Base-by-base conservation (phyloP, 2,113 vertebrate genomes). In the Equus quagga region DNA sequence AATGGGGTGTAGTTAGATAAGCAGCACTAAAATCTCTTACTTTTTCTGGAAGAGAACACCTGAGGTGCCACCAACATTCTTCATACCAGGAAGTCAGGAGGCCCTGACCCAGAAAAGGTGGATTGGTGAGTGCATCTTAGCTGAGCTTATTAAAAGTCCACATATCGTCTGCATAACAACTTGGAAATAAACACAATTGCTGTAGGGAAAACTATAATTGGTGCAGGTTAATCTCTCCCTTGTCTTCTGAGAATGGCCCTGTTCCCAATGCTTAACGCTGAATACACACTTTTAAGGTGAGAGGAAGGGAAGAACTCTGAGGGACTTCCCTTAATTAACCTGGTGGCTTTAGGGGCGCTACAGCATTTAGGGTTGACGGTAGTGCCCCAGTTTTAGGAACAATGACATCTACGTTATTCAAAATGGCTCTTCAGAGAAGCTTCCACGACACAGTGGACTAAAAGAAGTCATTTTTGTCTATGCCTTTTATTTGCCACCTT, bases 1-100 rank as follows among this genome's bases (percentile, higher is more conserved):
- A 96, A 94, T 72, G 31, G 41, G 49, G 3, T 46, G 51, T 17
- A 85, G 28, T 33, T 72, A 95, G 54, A 70, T 72, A 83, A n/a
- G 75, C 31, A 64, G 44, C 58, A 91, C 14, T 93, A 89, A 85
- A 95, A 70, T 88, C 65, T 14, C 56, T 75, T 54, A 9, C 13
- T 26, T 60, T 76, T 65, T 69, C 80, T 70, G 26, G 41, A 64
- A 46, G 31, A 69, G 76, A 82, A 81, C 56, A 93, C 12, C 2
- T 36, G 72, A 49, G 10, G n/a, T 88, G 58, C 23, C 58, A 83
- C 36, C 65, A 86, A 93, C 96, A 89, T 86, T 97, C 73, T 78
- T 97, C 79, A 92, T 49, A 83, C 28, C 17, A 92, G 89, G 79
- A 97, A 85, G 23, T 36, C 56, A 85, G 49, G 13, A 94, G 49